A percentile compares a stretch with the other conserved stretches of the same genome.
Evolutionary conservation across 2,888 invertebrate genomes (phyloP).

Genomic region (Cryptophagus acutangulus): DNA sequence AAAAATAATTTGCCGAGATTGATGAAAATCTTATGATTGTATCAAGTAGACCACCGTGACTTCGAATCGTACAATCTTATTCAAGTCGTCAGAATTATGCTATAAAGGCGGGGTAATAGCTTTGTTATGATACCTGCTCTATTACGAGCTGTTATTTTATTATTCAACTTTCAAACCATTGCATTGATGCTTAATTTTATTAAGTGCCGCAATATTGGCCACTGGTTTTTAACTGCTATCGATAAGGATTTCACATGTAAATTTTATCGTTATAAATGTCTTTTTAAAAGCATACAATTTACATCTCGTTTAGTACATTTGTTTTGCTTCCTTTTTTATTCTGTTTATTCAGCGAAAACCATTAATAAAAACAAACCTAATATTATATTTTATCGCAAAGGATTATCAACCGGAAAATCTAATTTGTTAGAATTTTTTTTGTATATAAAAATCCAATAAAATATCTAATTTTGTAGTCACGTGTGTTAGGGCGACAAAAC

Average conservation of each 20-base stretch:
- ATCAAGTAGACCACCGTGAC: slow-evolving; percentile 29
- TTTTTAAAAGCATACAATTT: too few relatives aligned
- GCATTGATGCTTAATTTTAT: slow-evolving; percentile 25
- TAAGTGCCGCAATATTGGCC: slow-evolving; percentile 23
- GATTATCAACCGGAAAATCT: too few relatives aligned
- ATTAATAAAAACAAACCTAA: too few relatives aligned
- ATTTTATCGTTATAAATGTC: too few relatives aligned
- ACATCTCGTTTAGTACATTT: neutral
- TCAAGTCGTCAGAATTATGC: slow-evolving; percentile 38
- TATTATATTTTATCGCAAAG: too few relatives aligned
- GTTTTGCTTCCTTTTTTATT: neutral
- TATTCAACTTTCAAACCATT: slow-evolving; percentile 32
- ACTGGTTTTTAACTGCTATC: slow-evolving; percentile 18
- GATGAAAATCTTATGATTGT: slow-evolving; percentile 3
- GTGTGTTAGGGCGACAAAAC: too few relatives aligned
- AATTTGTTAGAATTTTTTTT: too few relatives aligned
- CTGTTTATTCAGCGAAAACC: too few relatives aligned
- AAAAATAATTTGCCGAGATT: neutral
- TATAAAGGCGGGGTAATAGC: slow-evolving; percentile 45
- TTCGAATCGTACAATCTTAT: slow-evolving; percentile 37
- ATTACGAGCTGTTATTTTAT: slow-evolving; percentile 37
- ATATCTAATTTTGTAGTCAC: too few relatives aligned
- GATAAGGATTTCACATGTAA: too few relatives aligned
- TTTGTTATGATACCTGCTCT: slow-evolving; percentile 43
- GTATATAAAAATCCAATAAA: too few relatives aligned